Evolutionary conservation across 2,113 vertebrate genomes (phyloP).

Genomic region (Syngnathoides biaculeatus): DNA sequence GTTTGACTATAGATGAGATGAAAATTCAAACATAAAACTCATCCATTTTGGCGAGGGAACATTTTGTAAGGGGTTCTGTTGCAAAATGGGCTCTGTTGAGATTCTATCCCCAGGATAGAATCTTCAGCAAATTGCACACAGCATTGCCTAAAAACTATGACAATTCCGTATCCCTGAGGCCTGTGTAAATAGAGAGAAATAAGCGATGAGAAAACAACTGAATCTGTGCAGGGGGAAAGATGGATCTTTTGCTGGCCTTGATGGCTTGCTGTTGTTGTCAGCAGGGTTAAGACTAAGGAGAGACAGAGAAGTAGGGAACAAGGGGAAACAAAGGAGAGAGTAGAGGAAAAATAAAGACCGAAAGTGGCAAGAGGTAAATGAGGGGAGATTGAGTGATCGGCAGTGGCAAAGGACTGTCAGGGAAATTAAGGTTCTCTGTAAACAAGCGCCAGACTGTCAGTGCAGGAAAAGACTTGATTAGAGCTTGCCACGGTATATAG

Average conservation of each 20-base stretch:
- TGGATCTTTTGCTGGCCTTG: slow-evolving; percentile 10
- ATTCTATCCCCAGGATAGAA: slow-evolving; percentile 39
- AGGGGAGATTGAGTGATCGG: slow-evolving; percentile 32
- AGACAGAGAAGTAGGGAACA: slow-evolving; percentile 1
- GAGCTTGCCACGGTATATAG: slow-evolving; percentile 31
- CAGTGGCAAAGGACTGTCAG: slow-evolving; percentile 45
- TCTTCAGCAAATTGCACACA: slow-evolving; percentile 45
- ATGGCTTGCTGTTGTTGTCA: slow-evolving; percentile 18
- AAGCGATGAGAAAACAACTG: slow-evolving; percentile 52
- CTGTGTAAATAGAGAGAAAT: slow-evolving; percentile 45
- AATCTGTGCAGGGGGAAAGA: slow-evolving; percentile 18
- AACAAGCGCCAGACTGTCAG: slow-evolving; percentile 63
- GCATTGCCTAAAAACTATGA: slow-evolving; percentile 39
- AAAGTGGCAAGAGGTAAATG: slow-evolving; percentile 5
- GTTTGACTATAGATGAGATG: slow-evolving; percentile 20
- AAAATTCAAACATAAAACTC: slow-evolving; percentile 44
- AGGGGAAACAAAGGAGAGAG: slow-evolving; percentile 23
- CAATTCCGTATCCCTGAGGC: slow-evolving; percentile 20
- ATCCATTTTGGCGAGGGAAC: slow-evolving; percentile 32
- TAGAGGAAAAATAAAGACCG: slow-evolving; percentile 26
- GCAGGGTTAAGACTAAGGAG: slow-evolving; percentile 17
- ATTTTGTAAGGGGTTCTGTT: slow-evolving; percentile 34
- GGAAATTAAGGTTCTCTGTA: slow-evolving; percentile 61
- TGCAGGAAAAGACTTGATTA: slow-evolving; percentile 68
- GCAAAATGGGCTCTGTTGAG: slow-evolving; percentile 38